phyloP scores from a whole-genome alignment of 2,113 vertebrate species.

The Saccopteryx bilineata region DNA sequence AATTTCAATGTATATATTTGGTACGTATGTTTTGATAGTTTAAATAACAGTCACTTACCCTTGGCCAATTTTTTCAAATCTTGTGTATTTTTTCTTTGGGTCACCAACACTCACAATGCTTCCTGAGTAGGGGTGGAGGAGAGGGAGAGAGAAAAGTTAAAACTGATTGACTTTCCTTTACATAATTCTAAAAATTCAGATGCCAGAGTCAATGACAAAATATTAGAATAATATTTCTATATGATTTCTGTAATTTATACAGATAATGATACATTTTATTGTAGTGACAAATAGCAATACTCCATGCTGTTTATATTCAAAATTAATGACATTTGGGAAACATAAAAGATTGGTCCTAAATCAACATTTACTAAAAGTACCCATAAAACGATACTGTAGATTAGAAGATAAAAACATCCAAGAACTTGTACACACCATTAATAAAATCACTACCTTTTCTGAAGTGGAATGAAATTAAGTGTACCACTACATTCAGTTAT shows the following conservation, averaged over 20 bases:
- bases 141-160: slow-evolving; percentile 54
- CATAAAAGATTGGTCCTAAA: slow-evolving; percentile 11
- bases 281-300: slow-evolving; percentile 30
- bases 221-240: not conserved
- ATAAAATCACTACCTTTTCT: slow-evolving; percentile 27
- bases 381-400: slow-evolving; percentile 41
- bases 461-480: slow-evolving; percentile 23
- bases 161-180: slow-evolving; percentile 27
- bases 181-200: slow-evolving; percentile 52
- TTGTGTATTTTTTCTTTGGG: slow-evolving; percentile 99
- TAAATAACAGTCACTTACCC: slow-evolving; percentile 91
- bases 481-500: not conserved
- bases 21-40: slow-evolving; percentile 29
- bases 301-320: slow-evolving; percentile 43
- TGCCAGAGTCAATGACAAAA: slow-evolving; percentile 25
- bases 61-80: slow-evolving; percentile 99
- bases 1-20: slow-evolving; percentile 2
- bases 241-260: slow-evolving; percentile 36
- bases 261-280: slow-evolving; percentile 23
- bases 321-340: slow-evolving; percentile 43
- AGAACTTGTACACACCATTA: not conserved
- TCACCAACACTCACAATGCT: slow-evolving; percentile 99
- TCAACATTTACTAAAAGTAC: slow-evolving; percentile 29
- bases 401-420: slow-evolving; percentile 58
- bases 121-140: slow-evolving; percentile 86